Conservation (phyloP, 1,140 invertebrate species). For the Orius insidiosus region DNA sequence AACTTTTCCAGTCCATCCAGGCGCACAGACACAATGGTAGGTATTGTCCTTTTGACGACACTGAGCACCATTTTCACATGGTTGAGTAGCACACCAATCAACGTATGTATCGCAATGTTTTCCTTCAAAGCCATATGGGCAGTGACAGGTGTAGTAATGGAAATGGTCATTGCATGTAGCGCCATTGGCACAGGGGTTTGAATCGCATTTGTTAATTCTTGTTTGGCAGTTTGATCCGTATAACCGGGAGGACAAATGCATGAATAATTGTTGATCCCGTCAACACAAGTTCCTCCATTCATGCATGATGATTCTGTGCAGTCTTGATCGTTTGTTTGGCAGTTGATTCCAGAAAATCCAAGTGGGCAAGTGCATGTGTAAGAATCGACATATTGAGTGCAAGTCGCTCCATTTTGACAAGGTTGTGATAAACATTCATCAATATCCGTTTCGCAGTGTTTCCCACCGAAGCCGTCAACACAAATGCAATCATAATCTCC, state of each 20-base stretch:
- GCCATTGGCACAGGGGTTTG: conserved; percentile 68
- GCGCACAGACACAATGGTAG: conserved; percentile 70
- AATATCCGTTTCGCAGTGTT: conserved; percentile 79
- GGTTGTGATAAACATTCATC: conserved; percentile 75
- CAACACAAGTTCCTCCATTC: conserved; percentile 83
- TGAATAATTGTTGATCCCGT: conserved; percentile 83
- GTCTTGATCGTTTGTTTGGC: conserved; percentile 91
- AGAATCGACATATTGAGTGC: conserved; percentile 72
- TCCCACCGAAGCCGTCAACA: conserved; percentile 76
- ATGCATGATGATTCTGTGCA: conserved; percentile 82
- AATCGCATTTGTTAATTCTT: conserved; percentile 84
- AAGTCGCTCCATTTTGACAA: conserved; percentile 79
- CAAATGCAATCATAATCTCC: conserved; percentile 81
- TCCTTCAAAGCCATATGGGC: conserved; percentile 77
- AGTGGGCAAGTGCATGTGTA: conserved; percentile 82
- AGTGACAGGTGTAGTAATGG: conserved; percentile 72
- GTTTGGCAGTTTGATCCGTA: conserved; percentile 84
- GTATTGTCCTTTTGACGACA: conserved; percentile 69
- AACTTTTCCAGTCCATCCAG: conserved; percentile 83
- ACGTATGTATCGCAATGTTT: conserved; percentile 68
- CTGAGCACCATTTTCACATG: conserved; percentile 80
- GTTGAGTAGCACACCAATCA: conserved; percentile 66
- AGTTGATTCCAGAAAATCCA: conserved; percentile 85
- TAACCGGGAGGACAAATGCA: conserved; percentile 70
- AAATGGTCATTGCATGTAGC: conserved; percentile 66